Percentiles rank a stretch among this genome's conserved stretches.
phyloP scores from a whole-genome alignment of 2,113 vertebrate species.

The Orientallactaga bullata region DNA sequence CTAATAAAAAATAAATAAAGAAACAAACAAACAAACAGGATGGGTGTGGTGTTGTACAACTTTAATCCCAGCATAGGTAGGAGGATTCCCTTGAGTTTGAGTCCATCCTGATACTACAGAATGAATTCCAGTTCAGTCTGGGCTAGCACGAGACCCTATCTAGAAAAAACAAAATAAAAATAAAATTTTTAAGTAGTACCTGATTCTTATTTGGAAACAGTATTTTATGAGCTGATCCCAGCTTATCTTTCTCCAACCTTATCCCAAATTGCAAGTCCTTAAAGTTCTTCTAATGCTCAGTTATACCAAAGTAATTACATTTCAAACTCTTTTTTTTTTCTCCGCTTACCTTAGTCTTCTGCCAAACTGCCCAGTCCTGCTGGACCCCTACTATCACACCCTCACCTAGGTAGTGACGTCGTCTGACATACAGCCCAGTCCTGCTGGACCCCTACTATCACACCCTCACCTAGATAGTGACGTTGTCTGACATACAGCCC shows the following conservation, averaged over 20 bases:
- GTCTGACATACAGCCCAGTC: background rate
- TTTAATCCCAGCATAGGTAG: too few species aligned
- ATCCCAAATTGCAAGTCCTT: background rate
- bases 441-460: background rate
- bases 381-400: background rate
- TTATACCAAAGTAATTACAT: background rate
- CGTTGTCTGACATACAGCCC: background rate
- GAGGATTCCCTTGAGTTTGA: too few species aligned
- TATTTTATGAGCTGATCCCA: slow-evolving; percentile 1
- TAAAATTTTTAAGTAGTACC: background rate
- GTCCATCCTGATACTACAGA: too few species aligned
- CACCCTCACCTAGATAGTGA: too few species aligned
- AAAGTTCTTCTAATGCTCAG: background rate
- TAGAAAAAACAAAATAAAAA: background rate
- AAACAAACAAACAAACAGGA: too few species aligned
- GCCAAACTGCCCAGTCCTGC: background rate
- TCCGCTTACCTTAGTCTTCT: background rate
- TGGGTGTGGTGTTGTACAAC: too few species aligned
- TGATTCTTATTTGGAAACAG: background rate
- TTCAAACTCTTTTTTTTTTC: background rate
- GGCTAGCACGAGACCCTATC: too few species aligned
- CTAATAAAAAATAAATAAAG: too few species aligned
- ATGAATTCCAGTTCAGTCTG: background rate
- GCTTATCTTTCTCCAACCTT: background rate
- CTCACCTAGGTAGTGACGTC: background rate